These are phyloP conservation scores for Melanotaenia maccullochi DNA, from an alignment of 2,797 vertebrate species.

Conservation along the genomic window DNA sequence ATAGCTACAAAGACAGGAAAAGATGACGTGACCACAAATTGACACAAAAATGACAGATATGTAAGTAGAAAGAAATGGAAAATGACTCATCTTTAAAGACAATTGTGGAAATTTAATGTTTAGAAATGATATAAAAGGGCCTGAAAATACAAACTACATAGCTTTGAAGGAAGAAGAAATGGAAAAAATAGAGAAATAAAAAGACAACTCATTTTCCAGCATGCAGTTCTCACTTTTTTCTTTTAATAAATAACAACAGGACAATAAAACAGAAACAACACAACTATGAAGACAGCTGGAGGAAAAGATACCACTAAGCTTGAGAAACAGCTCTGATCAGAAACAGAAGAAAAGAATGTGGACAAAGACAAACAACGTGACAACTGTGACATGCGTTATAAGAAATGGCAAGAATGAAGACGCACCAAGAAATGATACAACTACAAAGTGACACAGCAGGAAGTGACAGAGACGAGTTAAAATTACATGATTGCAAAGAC, in stretches of 20 bases:
- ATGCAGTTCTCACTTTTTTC: neutral
- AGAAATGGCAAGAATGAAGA: no score
- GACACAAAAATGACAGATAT: neutral
- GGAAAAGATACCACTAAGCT: neutral
- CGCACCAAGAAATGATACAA: neutral
- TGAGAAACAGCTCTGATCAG: no score
- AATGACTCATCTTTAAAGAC: neutral
- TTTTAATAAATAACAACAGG: neutral
- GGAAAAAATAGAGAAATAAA: neutral
- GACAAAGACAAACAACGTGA: neutral
- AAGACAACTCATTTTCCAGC: neutral
- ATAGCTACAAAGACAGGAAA: neutral
- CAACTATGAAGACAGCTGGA: neutral
- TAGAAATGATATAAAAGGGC: neutral
- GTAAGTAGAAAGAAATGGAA: neutral
- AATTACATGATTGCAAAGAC: neutral
- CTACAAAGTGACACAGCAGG: neutral
- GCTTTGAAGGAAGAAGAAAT: no score
- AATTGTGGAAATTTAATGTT: neutral
- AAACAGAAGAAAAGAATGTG: neutral
- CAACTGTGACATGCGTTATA: neutral
- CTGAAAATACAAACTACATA: no score
- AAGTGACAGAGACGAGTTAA: neutral
- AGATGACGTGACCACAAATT: neutral
- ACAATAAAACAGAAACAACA: no score